Conservation (phyloP, 2,113 vertebrate species). For the Calyptommatus sinebrachiatus region DNA sequence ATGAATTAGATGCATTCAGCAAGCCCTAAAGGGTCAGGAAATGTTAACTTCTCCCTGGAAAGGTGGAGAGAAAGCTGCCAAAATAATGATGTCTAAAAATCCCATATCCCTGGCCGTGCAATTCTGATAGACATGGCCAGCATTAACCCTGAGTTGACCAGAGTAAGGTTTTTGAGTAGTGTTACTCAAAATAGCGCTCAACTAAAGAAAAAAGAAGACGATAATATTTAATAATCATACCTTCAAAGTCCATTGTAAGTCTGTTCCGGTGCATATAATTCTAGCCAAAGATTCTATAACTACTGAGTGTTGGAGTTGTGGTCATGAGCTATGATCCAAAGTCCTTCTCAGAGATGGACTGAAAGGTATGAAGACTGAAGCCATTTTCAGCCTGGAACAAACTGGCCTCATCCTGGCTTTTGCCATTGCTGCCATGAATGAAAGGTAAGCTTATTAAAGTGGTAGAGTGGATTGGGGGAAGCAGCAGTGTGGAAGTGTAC, state of each 20-base stretch:
- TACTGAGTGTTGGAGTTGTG: no score
- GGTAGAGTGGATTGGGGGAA: no score
- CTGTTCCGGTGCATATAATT: no score
- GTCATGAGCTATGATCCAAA: no score
- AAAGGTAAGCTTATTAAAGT: no score
- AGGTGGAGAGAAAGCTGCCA: conserved; percentile 12
- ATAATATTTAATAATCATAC: neutral
- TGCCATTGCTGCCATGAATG: no score
- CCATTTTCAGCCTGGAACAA: no score
- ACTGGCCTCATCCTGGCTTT: no score
- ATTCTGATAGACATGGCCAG: neutral
- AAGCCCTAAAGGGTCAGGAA: neutral
- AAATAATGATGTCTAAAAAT: neutral
- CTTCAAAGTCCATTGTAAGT: neutral
- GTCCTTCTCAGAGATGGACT: no score
- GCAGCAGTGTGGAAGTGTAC: no score
- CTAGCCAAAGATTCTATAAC: no score
- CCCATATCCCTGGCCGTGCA: neutral
- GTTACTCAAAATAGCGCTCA: neutral
- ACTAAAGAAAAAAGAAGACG: neutral
- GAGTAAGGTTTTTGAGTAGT: neutral
- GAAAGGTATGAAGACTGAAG: no score
- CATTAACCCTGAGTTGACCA: neutral
- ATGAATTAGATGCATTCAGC: neutral
- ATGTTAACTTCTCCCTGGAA: neutral